phyloP scores from a whole-genome alignment of 2,113 vertebrate species.

The Gymnorhina tibicen region DNA sequence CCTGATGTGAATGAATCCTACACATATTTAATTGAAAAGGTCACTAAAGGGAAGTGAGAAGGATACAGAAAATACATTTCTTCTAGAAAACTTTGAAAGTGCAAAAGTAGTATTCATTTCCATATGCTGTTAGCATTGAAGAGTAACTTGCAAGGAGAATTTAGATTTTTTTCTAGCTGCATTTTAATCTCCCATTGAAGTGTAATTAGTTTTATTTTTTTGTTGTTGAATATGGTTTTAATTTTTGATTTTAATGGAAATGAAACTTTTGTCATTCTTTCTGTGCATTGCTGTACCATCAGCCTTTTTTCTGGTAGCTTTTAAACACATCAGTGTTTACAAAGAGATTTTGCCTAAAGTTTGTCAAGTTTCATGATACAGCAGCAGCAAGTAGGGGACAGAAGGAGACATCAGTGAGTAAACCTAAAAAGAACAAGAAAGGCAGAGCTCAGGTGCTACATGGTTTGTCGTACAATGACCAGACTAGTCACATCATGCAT shows the following conservation, averaged over 20 bases:
- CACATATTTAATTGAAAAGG: neutral
- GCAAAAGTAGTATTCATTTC: neutral
- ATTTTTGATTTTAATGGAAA: neutral
- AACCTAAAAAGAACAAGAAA: neutral
- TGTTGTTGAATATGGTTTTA: neutral
- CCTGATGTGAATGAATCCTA: neutral
- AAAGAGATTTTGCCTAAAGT: neutral
- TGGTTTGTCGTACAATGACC: fast-evolving
- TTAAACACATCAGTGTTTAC: neutral
- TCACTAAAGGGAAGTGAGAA: neutral
- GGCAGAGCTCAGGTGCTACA: neutral
- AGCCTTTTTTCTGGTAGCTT: neutral
- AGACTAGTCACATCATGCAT: neutral
- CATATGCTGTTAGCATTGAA: neutral
- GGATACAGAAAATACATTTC: neutral
- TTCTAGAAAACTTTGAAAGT: neutral
- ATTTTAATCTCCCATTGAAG: neutral
- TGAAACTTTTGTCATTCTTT: neutral
- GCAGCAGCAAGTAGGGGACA: neutral
- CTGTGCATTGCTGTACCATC: neutral
- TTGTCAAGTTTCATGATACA: neutral
- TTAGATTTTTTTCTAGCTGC: neutral
- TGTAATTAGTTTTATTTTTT: neutral
- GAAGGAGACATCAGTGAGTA: neutral
- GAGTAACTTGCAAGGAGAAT: neutral